phyloP scores from a whole-genome alignment of 2,797 vertebrate species.

The Pipistrellus pipistrellus region DNA sequence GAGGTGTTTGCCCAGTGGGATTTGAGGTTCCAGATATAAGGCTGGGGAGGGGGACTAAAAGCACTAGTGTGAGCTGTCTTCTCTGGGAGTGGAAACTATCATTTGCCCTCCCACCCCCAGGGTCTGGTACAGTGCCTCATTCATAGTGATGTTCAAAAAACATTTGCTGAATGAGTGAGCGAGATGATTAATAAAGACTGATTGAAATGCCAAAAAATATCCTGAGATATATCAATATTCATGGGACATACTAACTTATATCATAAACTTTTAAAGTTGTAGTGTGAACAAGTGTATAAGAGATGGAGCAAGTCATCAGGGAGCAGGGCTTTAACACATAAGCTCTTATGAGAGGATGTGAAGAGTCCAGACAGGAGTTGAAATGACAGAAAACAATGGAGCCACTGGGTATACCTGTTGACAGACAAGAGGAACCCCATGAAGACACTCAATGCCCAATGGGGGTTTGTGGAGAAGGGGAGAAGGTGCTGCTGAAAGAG shows the following conservation, averaged over 20 bases:
- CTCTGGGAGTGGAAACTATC: neutral
- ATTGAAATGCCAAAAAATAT: neutral
- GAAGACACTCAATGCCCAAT: neutral
- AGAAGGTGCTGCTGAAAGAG: neutral
- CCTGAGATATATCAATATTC: neutral
- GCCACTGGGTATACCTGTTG: neutral
- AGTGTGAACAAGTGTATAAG: neutral
- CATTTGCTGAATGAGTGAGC: neutral
- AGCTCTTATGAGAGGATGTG: neutral
- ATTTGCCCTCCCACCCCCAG: rapidly evolving
- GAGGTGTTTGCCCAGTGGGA: neutral
- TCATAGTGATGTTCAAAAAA: neutral
- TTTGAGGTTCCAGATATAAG: neutral
- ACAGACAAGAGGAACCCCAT: neutral
- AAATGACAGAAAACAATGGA: neutral
- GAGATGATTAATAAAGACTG: neutral
- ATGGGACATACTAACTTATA: neutral
- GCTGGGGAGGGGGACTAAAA: rapidly evolving
- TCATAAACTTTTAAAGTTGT: neutral
- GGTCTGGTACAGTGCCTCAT: too few relatives aligned
- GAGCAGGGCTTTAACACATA: neutral
- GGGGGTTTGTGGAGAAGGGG: neutral
- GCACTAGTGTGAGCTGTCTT: neutral
- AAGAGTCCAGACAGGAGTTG: neutral
- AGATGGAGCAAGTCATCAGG: neutral